Conservation (phyloP, 2,888 invertebrate species). For the Apocheima hispidaria region DNA sequence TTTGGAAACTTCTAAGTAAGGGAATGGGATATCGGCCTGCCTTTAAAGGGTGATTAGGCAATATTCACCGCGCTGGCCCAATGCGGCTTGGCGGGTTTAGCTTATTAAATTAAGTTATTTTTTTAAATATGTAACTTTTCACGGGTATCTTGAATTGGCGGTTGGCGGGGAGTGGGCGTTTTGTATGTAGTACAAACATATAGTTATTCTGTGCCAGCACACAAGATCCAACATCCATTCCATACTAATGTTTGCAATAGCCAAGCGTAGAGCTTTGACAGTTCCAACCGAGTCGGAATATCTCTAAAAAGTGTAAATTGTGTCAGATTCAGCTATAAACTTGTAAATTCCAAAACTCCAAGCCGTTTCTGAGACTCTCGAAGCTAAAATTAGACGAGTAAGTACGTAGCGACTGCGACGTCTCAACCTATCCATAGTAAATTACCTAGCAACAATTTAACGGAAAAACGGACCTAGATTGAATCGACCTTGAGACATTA, state of each 20-base stretch:
- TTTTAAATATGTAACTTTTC: too few species aligned
- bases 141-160: too few species aligned
- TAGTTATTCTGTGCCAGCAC: too few species aligned
- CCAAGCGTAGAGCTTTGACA: not conserved
- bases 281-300: not conserved
- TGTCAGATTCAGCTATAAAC: not conserved
- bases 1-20: too few species aligned
- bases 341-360: not conserved
- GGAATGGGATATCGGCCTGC: too few species aligned
- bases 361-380: not conserved
- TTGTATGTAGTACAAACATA: too few species aligned
- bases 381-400: conserved; percentile 15
- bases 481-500: conserved; percentile 20
- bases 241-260: not conserved
- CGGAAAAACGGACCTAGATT: conserved; percentile 17
- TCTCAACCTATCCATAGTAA: not conserved
- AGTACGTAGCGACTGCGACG: not conserved
- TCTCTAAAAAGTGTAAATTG: not conserved
- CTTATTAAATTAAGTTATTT: too few species aligned
- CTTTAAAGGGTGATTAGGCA: too few species aligned
- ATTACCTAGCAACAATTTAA: not conserved
- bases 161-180: too few species aligned
- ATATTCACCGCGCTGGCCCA: too few species aligned
- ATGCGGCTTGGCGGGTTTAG: too few species aligned
- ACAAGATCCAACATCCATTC: too few species aligned